phyloP scores from a whole-genome alignment of 2,797 vertebrate genomes.

The Tragelaphus eurycerus region DNA sequence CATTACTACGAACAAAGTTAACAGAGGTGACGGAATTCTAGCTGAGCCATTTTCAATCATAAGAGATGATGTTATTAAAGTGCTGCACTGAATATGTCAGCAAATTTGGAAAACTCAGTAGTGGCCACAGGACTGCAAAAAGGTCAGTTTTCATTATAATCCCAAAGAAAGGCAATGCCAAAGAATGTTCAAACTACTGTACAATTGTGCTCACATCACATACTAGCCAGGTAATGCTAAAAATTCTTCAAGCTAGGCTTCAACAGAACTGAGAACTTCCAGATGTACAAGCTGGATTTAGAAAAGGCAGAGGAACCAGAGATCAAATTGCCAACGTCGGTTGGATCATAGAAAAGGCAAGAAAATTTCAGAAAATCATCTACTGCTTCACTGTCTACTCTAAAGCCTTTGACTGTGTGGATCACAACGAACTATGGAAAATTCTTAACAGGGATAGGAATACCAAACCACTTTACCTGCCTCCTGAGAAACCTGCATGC shows the following conservation, averaged over 20 bases:
- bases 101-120: neutral
- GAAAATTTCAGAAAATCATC: neutral
- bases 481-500: neutral
- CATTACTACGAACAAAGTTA: neutral
- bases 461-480: neutral
- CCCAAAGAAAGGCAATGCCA: neutral
- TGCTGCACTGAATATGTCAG: neutral
- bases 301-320: neutral
- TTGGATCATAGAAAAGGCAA: neutral
- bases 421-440: neutral
- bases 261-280: neutral
- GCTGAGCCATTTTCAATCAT: neutral
- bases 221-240: neutral
- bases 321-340: neutral
- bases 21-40: neutral
- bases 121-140: neutral
- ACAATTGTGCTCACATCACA: neutral
- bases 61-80: neutral
- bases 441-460: neutral
- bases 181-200: neutral
- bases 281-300: neutral
- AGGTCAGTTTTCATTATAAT: neutral
- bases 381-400: neutral
- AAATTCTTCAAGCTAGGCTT: neutral
- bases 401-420: neutral